Percentiles rank a stretch among this genome's conserved stretches.
These are phyloP conservation scores for Drosophila fungiperda DNA, from an alignment of 2,888 invertebrate genomes.

Conservation along the genomic window DNA sequence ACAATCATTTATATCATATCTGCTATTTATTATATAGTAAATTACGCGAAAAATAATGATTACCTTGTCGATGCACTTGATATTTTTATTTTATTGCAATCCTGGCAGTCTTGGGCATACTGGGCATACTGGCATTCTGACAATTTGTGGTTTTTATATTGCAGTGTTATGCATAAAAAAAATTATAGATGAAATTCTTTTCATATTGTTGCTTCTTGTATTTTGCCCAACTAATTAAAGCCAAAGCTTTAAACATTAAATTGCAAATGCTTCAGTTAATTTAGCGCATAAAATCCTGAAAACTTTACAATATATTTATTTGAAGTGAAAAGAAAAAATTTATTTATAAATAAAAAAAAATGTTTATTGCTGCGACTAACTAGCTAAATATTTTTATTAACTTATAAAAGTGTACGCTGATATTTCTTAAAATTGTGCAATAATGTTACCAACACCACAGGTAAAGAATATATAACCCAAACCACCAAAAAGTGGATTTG, in stretches of 20 bases:
- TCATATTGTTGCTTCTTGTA: conserved; percentile 7
- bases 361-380: background rate
- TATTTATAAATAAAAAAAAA: background rate
- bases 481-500: background rate
- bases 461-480: background rate
- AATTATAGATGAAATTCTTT: background rate
- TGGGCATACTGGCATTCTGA: conserved; percentile 16
- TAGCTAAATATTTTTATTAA: conserved; percentile 11
- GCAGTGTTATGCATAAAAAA: conserved; percentile 3
- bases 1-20: conserved; percentile 46
- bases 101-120: conserved; percentile 11
- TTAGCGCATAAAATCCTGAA: background rate
- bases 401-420: background rate
- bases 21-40: background rate
- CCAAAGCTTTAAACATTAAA: conserved; percentile 11
- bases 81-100: conserved; percentile 1
- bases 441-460: conserved; percentile 16
- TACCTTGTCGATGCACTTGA: background rate
- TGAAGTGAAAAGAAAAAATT: background rate
- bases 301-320: background rate
- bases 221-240: conserved; percentile 3
- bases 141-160: conserved; percentile 34
- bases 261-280: background rate
- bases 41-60: background rate
- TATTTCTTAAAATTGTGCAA: background rate